Conservation (phyloP, 2,797 vertebrate species). For the Neosilurus hyrtlii region DNA sequence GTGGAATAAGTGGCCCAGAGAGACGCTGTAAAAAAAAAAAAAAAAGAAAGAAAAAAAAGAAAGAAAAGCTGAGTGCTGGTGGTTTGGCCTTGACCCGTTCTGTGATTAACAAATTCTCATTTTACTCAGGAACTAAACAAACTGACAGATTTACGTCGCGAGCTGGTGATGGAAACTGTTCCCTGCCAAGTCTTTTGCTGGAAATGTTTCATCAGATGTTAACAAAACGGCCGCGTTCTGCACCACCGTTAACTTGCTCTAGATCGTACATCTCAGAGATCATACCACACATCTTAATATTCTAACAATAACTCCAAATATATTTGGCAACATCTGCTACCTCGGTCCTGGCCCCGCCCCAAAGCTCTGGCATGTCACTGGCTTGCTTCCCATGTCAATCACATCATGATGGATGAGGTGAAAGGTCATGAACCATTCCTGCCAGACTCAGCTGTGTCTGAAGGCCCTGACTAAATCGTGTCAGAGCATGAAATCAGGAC, state of each 20-base stretch:
- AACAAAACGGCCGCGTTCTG: neutral
- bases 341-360: constrained; percentile 58
- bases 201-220: neutral
- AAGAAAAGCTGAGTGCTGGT: constrained; percentile 17
- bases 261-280: neutral
- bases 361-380: constrained; percentile 68
- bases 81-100: constrained; percentile 57
- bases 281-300: neutral
- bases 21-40: constrained; percentile 62
- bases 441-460: constrained; percentile 69
- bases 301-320: neutral
- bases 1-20: constrained; percentile 64
- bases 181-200: neutral
- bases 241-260: neutral
- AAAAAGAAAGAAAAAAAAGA: neutral
- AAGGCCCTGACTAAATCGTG: constrained; percentile 1
- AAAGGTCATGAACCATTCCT: constrained; percentile 76
- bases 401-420: constrained; percentile 80
- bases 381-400: constrained; percentile 79
- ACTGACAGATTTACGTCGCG: neutral
- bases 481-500: constrained; percentile 39
- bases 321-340: constrained; percentile 55
- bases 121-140: constrained; percentile 45
- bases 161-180: neutral
- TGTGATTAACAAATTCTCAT: constrained; percentile 61